phyloP scores from a whole-genome alignment of 2,888 invertebrate genomes.

The Hoplodrina blanda region DNA sequence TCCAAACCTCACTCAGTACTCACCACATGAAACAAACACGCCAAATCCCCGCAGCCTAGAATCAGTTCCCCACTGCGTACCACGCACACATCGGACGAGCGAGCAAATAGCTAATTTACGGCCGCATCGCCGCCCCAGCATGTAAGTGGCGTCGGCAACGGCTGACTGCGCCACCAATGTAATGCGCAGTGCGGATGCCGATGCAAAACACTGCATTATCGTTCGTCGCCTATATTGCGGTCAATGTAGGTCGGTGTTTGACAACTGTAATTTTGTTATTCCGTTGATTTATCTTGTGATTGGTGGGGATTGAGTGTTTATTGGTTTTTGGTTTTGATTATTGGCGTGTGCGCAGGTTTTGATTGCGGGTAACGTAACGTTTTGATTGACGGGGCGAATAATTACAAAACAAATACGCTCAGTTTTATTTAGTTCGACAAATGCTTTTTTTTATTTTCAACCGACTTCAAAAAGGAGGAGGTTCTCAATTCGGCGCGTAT shows the following conservation, averaged over 20 bases:
- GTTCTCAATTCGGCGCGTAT: too few relatives aligned
- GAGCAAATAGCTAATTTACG: conserved; percentile 54
- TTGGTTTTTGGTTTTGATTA: background rate
- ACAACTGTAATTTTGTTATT: conserved; percentile 20
- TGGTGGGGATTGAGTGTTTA: background rate
- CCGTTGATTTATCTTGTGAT: background rate
- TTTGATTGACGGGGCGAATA: too few relatives aligned
- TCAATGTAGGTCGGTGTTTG: conserved; percentile 28
- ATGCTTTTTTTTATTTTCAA: too few relatives aligned
- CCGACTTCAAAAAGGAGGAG: too few relatives aligned
- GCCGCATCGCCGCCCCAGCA: conserved; percentile 43
- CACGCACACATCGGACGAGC: conserved; percentile 31
- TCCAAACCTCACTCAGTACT: background rate
- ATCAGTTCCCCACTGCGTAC: conserved; percentile 21
- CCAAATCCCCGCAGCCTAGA: conserved; percentile 19
- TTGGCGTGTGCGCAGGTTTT: conserved; percentile 37
- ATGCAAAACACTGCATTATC: conserved; percentile 71
- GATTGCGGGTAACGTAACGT: background rate
- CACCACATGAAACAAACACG: conserved; percentile 2
- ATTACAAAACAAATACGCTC: too few relatives aligned
- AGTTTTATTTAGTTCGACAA: too few relatives aligned
- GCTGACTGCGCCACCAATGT: conserved; percentile 64
- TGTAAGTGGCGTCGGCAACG: conserved; percentile 55
- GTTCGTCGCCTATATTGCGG: conserved; percentile 54
- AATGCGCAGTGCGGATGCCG: conserved; percentile 73